Evolutionary conservation across 2,888 invertebrate species (phyloP).

Genomic region (Mechanitis mazaeus): DNA sequence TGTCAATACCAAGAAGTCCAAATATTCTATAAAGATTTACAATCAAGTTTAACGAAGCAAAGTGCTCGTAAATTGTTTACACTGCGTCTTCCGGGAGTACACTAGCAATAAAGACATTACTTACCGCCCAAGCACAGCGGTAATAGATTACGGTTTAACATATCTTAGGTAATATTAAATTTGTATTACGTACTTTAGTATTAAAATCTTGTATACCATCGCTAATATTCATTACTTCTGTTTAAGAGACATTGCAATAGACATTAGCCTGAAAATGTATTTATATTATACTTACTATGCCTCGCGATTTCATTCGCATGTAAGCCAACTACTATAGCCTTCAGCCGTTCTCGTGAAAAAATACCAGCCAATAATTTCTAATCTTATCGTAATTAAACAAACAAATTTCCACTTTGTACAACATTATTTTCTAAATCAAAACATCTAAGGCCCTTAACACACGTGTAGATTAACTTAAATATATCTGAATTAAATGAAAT

Average conservation of each 20-base stretch:
- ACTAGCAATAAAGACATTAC: constrained; percentile 28
- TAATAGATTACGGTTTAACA: constrained; percentile 9
- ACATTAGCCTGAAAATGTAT: too few relatives aligned
- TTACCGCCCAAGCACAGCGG: constrained; percentile 15
- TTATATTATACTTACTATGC: too few relatives aligned
- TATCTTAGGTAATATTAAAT: not conserved
- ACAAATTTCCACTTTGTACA: too few relatives aligned
- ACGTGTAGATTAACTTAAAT: constrained; percentile 9
- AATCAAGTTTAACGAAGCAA: constrained; percentile 30
- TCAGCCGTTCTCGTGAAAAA: too few relatives aligned
- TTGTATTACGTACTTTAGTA: not conserved
- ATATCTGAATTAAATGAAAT: constrained; percentile 21
- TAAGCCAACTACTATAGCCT: too few relatives aligned
- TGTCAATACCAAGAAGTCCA: constrained; percentile 9
- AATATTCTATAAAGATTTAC: constrained; percentile 33
- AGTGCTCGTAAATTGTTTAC: constrained; percentile 30
- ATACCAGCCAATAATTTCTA: too few relatives aligned
- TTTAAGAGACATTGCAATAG: too few relatives aligned
- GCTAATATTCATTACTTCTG: too few relatives aligned
- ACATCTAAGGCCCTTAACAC: not conserved
- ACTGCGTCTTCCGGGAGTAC: constrained; percentile 35
- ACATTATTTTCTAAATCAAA: too few relatives aligned
- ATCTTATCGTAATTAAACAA: too few relatives aligned
- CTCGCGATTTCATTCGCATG: too few relatives aligned
- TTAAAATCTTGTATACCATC: too few relatives aligned